Evolutionary conservation across 2,113 vertebrate species (phyloP), one percentile per base, ranked within the genome.

Genomic region (Sphaerodactylus townsendi): DNA sequence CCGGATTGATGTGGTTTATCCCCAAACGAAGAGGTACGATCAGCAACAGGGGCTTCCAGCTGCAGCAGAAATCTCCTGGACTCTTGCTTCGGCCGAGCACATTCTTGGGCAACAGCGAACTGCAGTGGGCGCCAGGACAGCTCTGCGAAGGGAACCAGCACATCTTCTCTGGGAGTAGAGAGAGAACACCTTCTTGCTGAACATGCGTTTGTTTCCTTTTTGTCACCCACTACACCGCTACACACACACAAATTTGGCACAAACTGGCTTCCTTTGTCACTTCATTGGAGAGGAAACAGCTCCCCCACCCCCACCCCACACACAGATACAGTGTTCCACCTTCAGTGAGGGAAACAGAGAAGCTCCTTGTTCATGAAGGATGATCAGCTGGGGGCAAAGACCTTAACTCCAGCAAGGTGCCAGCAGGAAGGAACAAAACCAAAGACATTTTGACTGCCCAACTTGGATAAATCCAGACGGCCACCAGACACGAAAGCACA

Each of bases 1-100:
- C 95, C 2, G 97, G 97, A 76, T 98, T 98, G 85, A 98, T 97
- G 94, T 97, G 96, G 94, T 97, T 98, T 85, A 98, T 97, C 87
- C 97, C 97, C 48, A 98, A 92, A 23, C 97, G 95, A 1, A 98
- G 97, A 88, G 97, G 97, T 87, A 98, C 97, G 8, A 98, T 96
- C 73, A 98, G 96, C 91, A 98, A 48, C 78, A 98, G 96, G 73
- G 97, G 97, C 70, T 96, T 97, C 97, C 97, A 98, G 87, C 87
- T 92, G 17, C 86, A 72, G 85, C 88, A 89, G 59, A 86, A 75
- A 71, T 84, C 94, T 68, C 92, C 90, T 14, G 79, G 0, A 81
- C 71, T 91, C 94, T 72, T 94, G 79, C 56, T 92, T 53, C 85
- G 87, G 91, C 82, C 90, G 0, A 88, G 90, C 84, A 93, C 85